These are phyloP conservation scores for Sinhomidia bicolor DNA, from an alignment of 2,888 invertebrate genomes.

Conservation along the genomic window DNA sequence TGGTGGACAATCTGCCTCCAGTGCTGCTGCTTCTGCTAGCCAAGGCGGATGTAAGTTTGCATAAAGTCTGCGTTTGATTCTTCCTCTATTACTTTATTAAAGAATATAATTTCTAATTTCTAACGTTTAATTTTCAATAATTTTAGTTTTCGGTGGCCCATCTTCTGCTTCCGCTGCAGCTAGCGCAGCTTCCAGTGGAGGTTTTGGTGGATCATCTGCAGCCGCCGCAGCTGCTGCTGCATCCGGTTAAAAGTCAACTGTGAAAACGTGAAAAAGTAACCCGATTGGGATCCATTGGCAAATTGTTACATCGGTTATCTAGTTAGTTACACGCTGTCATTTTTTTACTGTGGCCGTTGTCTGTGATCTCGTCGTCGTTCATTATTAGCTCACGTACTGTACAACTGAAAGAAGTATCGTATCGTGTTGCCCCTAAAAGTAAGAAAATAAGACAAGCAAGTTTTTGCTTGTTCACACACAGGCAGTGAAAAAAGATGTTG, in stretches of 20 bases:
- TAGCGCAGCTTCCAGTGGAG: slow-evolving; percentile 41
- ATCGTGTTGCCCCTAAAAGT: neutral
- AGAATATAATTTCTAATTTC: too few relatives aligned
- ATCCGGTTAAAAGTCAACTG: slow-evolving; percentile 52
- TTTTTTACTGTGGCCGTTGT: slow-evolving; percentile 39
- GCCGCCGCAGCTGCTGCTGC: slow-evolving; percentile 69
- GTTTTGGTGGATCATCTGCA: slow-evolving; percentile 53
- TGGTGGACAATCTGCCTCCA: slow-evolving; percentile 52
- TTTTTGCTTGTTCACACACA: slow-evolving; percentile 10
- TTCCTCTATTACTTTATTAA: too few relatives aligned
- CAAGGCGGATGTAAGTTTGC: slow-evolving; percentile 63
- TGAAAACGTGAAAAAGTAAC: slow-evolving; percentile 29
- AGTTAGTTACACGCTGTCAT: too few relatives aligned
- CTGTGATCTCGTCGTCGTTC: slow-evolving; percentile 48
- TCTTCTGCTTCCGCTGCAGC: slow-evolving; percentile 60
- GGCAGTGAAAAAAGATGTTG: neutral
- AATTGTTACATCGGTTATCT: neutral
- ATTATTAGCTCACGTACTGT: neutral
- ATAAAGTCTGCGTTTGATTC: too few relatives aligned
- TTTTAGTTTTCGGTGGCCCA: slow-evolving; percentile 54
- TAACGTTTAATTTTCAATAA: neutral
- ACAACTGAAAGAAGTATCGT: neutral
- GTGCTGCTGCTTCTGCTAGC: slow-evolving; percentile 71
- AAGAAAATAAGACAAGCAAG: neutral
- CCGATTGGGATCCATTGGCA: neutral